These are phyloP conservation scores for Pherbina coryleti DNA, from an alignment of 2,888 invertebrate species.

Conservation along the genomic window DNA sequence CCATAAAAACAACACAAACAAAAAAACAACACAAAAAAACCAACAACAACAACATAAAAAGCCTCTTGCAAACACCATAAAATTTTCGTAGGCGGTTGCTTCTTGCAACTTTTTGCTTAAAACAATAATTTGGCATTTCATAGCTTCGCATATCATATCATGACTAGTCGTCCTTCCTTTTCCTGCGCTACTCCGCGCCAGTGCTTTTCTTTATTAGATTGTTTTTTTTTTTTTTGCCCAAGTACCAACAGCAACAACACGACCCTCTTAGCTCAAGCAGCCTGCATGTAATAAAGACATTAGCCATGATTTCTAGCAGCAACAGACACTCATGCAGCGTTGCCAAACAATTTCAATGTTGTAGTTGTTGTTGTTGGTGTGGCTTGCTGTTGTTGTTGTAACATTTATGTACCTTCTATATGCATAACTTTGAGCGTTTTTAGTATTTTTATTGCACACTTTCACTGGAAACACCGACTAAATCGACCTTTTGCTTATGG, in stretches of 20 bases:
- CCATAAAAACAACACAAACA: background rate
- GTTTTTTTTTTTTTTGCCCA: background rate
- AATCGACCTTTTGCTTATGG: too few relatives aligned
- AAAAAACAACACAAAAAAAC: background rate
- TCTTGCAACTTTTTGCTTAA: background rate
- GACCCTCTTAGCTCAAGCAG: background rate
- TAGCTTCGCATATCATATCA: background rate
- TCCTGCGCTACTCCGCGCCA: background rate
- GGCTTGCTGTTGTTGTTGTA: background rate
- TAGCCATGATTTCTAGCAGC: constrained; percentile 10
- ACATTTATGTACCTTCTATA: background rate
- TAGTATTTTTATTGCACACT: background rate
- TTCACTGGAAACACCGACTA: constrained; percentile 14
- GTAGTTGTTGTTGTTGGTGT: background rate
- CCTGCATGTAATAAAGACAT: constrained; percentile 23
- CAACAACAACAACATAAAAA: background rate
- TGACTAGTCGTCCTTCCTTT: background rate
- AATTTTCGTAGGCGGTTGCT: background rate
- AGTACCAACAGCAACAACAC: background rate
- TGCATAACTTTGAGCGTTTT: background rate
- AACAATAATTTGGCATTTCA: background rate
- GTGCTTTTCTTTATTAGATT: background rate
- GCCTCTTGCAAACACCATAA: background rate
- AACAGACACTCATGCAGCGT: constrained; percentile 6
- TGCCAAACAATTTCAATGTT: background rate